Evolutionary conservation across 2,888 invertebrate genomes (phyloP).

Genomic region (Glaucopsyche alexis): DNA sequence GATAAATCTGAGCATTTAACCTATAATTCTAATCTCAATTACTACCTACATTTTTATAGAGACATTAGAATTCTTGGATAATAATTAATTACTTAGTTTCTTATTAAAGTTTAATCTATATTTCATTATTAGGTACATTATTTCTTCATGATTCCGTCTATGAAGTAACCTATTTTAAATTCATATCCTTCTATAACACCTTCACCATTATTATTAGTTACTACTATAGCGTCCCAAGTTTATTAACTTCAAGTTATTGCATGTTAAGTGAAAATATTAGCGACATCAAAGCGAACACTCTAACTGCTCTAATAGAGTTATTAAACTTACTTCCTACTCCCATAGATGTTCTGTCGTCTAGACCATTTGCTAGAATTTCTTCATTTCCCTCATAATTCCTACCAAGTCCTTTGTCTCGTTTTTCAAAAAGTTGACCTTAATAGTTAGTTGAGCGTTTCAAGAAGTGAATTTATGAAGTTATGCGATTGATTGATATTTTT

Average conservation of each 20-base stretch:
- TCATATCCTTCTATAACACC: too few relatives aligned
- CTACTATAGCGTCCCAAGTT: not conserved
- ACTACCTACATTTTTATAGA: too few relatives aligned
- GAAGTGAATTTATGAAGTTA: not conserved
- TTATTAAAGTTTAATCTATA: too few relatives aligned
- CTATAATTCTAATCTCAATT: too few relatives aligned
- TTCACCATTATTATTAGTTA: too few relatives aligned
- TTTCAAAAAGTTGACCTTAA: not conserved
- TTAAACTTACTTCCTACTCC: not conserved
- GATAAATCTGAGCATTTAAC: too few relatives aligned
- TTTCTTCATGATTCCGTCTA: too few relatives aligned
- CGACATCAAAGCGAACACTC: constrained; percentile 7
- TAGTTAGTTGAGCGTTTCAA: too few relatives aligned
- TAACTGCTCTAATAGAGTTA: not conserved
- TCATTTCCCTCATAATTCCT: not conserved
- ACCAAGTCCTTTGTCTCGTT: constrained; percentile 10
- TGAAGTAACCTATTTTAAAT: too few relatives aligned
- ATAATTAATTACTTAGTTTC: too few relatives aligned
- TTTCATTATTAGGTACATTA: too few relatives aligned
- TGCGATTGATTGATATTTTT: not conserved
- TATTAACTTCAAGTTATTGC: not conserved
- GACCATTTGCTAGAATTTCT: not conserved
- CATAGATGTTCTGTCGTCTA: not conserved
- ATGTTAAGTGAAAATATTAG: constrained; percentile 3
- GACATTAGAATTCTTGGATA: too few relatives aligned